Base-by-base conservation (phyloP, 2,797 vertebrate genomes). In the Chiloscyllium punctatum region DNA sequence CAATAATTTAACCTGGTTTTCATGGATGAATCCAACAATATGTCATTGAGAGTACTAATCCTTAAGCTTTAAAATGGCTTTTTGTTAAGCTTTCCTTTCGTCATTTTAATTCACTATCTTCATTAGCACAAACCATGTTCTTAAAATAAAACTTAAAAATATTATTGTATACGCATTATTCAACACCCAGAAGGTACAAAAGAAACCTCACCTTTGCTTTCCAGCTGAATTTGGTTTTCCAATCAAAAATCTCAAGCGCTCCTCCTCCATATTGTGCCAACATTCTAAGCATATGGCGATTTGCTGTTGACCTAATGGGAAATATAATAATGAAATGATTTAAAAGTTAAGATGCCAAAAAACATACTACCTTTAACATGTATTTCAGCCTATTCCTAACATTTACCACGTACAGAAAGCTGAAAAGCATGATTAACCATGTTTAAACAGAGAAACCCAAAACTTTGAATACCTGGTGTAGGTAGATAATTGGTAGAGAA, bases 161-260 rank as follows among this genome's bases (percentile, higher is more conserved):
- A 5, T n/a, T 33, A n/a, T 57, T n/a, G 33, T 62, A 57, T n/a
- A 84, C 0, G 42, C 37, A 84, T 84, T 84, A 42, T 84, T 21
- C 0, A 62, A 1, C 8, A 66, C 33, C 68, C 68, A 48, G 8
- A 95, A 57, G 51, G 37, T 30, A 95, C 13, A 51, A 86, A 27
- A 95, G 84, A 48, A n/a, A n/a, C n/a, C 96, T 97, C 97, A 98
- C 98, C 98, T 99, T 98, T 95, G 98, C 97, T 95, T 96, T 96
- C 98, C 98, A 99, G 96, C 95, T 98, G 96, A 98, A 97, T 96
- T 98, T 98, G 74, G 97, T 97, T 97, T 98, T 99, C 27, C 96
- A 96, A 96, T 98, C 98, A 79, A 99, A 99, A 97, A 98, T 98
- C 96, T 99, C 98, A 97, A 97, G 98, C 30, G 97, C 97, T 97